Evolutionary conservation across 2,797 vertebrate species (phyloP), one percentile per base, ranked within the genome.

Genomic region (Neosalanx taihuensis): DNA sequence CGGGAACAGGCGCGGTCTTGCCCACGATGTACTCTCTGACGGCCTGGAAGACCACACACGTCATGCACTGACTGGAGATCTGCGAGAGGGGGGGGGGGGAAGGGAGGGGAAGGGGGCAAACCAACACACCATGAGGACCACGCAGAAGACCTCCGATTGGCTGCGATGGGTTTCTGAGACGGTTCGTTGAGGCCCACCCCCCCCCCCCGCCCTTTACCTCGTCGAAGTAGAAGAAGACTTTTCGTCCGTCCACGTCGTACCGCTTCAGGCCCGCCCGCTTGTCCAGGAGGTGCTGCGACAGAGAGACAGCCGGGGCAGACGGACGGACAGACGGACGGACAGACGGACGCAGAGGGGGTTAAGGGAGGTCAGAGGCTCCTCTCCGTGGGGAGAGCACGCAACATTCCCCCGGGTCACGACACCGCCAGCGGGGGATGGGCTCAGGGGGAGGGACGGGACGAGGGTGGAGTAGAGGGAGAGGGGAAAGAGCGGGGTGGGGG

Each of bases 41-140:
- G 41, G 95, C 95, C 78, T 92, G 92, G 76, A 98, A 95, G 81
- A 88, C 91, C 53, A 97, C 94, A 78, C 96, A 98, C 9, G 95
- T 97, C 94, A 96, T 92, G 80, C 96, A 98, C 86, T 94, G 94
- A 87, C 95, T 96, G 61, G 95, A 93, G 72, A 97, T 96, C 96
- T 98, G 74, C 6, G 66, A 30, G 7, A 72, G 46, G 72, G 57
- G 64, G 30, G 41, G 37, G 37, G 37, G 35, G 35, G 35, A n/a
- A 53, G 73, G 49, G 23, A 26, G 23, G 23, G 23, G 23, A 26
- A 1, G 56, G 23, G 58, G 73, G 49, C 57, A 79, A 68, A 41
- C 56, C 15, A 29, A 58, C 58, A 73, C 1, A 73, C 10, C 56
- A 31, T 59, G 4, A 69, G 58, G 53, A 63, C 69, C 58, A 79